Evolutionary conservation across 2,888 invertebrate species (phyloP), one percentile per base, ranked within the genome.

Genomic region (Coenonympha glycerion): DNA sequence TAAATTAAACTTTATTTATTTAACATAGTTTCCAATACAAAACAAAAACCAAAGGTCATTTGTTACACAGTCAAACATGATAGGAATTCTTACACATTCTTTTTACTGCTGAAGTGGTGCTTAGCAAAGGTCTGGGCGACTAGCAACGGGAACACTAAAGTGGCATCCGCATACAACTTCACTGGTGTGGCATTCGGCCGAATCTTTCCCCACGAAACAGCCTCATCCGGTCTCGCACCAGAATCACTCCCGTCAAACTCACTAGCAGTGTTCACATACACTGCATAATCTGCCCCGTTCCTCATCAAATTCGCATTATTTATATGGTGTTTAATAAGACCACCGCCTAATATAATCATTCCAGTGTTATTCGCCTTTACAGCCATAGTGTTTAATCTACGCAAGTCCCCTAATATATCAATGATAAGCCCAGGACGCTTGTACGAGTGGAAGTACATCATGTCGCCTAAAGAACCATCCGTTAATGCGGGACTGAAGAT

Each of bases 291-390:
- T 1, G 98, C 97, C 11, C 99, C 99, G 77, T 99, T 99, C 62
- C 99, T 90, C 99, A 99, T 99, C 49, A 99, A 89, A 89, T 99
- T 99, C 1, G 99, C 98, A 89, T 99, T 99, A 81, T 97, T 98
- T 63, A 99, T 98, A 73, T 99, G 99, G 84, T 99, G 99, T 80
- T 99, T 99, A 9, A 99, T 90, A 0, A 99, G 87, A 6, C 98
- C 98, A 1, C 98, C 98, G 2, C 99, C 99, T 52, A 99, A 79
- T 55, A 99, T 97, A 30, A 99, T 93, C 91, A 99, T 95, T 8
- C 99, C 99, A n/a, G 95, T 93, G 70, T 96, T 93, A 18, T 91
- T 87, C 0, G 99, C 96, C 74, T 95, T 95, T 6, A 98, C 94
- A 11, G 99, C 95, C 90, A 99, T 96, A 15, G 94, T 92, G 80